These are phyloP conservation scores for Cotesia congregata DNA, from an alignment of 2,888 invertebrate genomes.

Conservation along the genomic window DNA sequence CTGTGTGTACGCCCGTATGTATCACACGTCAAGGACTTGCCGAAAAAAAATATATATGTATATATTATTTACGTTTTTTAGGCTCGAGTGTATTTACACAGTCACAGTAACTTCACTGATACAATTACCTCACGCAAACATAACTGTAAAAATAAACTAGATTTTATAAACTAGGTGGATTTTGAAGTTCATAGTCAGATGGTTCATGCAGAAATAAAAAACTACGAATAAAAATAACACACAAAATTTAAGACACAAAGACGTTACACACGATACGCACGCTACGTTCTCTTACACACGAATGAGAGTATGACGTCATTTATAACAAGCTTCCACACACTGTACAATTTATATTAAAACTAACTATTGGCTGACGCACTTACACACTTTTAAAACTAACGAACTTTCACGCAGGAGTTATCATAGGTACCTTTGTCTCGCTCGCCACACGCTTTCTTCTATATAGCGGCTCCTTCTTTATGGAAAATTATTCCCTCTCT, in stretches of 20 bases:
- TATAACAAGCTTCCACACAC: constrained; percentile 14
- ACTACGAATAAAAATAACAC: constrained; percentile 17
- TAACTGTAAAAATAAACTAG: background rate
- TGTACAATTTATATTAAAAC: background rate
- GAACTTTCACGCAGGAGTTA: constrained; percentile 9
- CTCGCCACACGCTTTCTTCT: constrained; percentile 33
- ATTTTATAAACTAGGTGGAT: background rate
- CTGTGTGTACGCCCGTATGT: constrained; percentile 37
- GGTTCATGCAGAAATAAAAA: constrained; percentile 16
- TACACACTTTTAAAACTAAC: constrained; percentile 2
- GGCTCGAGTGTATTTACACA: background rate
- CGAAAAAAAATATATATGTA: background rate
- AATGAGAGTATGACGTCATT: constrained; percentile 33
- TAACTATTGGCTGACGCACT: constrained; percentile 18
- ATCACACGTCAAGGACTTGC: constrained; percentile 24
- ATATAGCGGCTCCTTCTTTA: background rate
- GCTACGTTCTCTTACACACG: constrained; percentile 29
- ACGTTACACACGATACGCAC: constrained; percentile 26
- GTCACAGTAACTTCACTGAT: constrained; percentile 3
- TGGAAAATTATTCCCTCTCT: too few relatives aligned
- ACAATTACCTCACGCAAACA: background rate
- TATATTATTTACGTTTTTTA: background rate
- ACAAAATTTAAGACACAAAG: constrained; percentile 19
- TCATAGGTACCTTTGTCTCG: constrained; percentile 4
- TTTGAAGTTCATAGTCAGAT: background rate